Percentiles rank a stretch among this genome's conserved stretches.
Evolutionary conservation across 23 tunicate genomes (phyloP).

Genomic region (Styela clava): DNA sequence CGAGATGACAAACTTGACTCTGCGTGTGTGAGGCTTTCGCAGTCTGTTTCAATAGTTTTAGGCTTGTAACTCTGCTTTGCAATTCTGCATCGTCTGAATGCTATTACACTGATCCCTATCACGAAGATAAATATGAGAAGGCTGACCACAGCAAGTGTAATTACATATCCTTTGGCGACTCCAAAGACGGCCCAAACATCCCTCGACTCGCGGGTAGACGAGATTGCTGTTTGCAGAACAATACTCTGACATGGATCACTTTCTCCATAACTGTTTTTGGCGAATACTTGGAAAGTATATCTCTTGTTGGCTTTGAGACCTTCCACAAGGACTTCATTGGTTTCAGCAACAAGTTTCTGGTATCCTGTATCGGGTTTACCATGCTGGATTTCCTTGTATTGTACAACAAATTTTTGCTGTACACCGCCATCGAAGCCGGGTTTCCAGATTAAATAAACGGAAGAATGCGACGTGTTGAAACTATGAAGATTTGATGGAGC

Average conservation of each 20-base stretch:
- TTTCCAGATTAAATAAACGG: slow-evolving; percentile 53
- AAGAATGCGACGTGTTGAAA: slow-evolving; percentile 26
- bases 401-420: slow-evolving; percentile 53
- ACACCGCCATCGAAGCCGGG: slow-evolving; percentile 81
- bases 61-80: slow-evolving; percentile 14
- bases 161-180: neutral
- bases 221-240: neutral
- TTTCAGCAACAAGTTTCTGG: neutral
- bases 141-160: neutral
- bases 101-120: neutral
- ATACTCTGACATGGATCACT: slow-evolving; percentile 5
- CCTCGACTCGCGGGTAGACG: neutral
- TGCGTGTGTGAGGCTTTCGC: slow-evolving; percentile 10
- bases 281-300: slow-evolving; percentile 23
- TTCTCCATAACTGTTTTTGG: slow-evolving; percentile 31
- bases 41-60: slow-evolving; percentile 10
- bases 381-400: slow-evolving; percentile 29
- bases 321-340: slow-evolving; percentile 11
- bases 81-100: neutral
- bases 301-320: slow-evolving; percentile 21
- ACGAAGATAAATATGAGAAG: neutral
- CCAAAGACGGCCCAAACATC: neutral
- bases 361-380: slow-evolving; percentile 5
- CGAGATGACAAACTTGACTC: slow-evolving; percentile 23
- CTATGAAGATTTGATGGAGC: slow-evolving; percentile 33